Evolutionary conservation across 2,797 vertebrate genomes (phyloP), one percentile per base, ranked within the genome.

Genomic region (Chlorospingus flavigularis): DNA sequence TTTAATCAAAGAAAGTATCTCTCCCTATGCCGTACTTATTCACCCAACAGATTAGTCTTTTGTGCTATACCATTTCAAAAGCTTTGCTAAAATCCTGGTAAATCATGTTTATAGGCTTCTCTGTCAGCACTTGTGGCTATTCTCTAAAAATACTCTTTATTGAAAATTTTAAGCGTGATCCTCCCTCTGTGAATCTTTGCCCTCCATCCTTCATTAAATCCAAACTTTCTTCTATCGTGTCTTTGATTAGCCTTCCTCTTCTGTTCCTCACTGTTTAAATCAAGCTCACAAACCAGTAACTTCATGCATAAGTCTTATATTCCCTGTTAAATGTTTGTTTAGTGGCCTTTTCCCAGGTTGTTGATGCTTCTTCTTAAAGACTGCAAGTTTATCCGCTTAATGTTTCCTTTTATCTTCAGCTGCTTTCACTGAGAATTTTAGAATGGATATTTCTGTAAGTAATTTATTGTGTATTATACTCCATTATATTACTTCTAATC

Each of bases 41-140:
- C 90, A 81, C 71, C 61, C 70, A 92, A 72, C 40, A 92, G 79
- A 96, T 96, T 86, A 96, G 84, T 92, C 77, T 95, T 96, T 81
- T 67, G 53, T 90, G 81, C 81, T 92, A 61, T 30, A 82, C 28
- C 2, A 0, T 94, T 95, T 94, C 82, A 84, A 92, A 93, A 92
- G 82, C 87, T 92, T 86, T 90, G 76, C 80, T 88, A 92, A 96
- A 96, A 94, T 86, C 85, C 83, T 68, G 26, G 65, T 90, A 96
- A 96, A 96, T 92, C 82, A 94, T 87, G 47, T 82, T 84, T 71
- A 70, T 53, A 79, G 40, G 43, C 75, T 87, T 66, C 84, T 82
- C 80, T 95, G 86, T 80, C 74, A 95, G 58, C 83, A 77, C 42
- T 89, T 74, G 67, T 74, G 60, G 68, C 90, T 88, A 79, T 67